These are phyloP conservation scores for Ammodytes dubius DNA, from an alignment of 2,113 vertebrate genomes.

Conservation along the genomic window DNA sequence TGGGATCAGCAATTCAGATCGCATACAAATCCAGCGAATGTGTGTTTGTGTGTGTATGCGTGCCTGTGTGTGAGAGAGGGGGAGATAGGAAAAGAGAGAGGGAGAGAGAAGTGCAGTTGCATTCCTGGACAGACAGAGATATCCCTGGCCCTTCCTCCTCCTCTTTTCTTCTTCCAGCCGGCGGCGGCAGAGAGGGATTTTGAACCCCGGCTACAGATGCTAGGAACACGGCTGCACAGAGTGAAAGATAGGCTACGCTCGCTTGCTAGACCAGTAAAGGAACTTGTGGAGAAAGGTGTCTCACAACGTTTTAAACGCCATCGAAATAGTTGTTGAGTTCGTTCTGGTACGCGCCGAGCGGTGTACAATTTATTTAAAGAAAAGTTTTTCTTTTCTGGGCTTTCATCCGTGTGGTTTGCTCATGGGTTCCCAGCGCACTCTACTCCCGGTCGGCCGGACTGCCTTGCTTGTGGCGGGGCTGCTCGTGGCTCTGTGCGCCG, in stretches of 20 bases:
- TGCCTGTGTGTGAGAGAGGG: slow-evolving; percentile 17
- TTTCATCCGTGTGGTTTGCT: slow-evolving; percentile 47
- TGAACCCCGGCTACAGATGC: slow-evolving; percentile 74
- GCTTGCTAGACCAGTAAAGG: slow-evolving; percentile 28
- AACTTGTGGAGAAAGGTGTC: slow-evolving; percentile 61
- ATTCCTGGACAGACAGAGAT: slow-evolving; percentile 81
- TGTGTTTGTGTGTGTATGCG: slow-evolving; percentile 26
- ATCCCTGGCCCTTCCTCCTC: slow-evolving; percentile 69
- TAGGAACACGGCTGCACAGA: slow-evolving; percentile 55
- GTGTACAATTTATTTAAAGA: neutral
- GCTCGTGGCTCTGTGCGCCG: slow-evolving; percentile 77
- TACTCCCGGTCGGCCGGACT: slow-evolving; percentile 63
- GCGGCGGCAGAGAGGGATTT: slow-evolving; percentile 79
- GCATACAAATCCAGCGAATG: slow-evolving; percentile 86
- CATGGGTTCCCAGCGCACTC: slow-evolving; percentile 75
- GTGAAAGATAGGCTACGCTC: slow-evolving; percentile 3
- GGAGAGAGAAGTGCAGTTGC: slow-evolving; percentile 65
- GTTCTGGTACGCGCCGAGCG: neutral
- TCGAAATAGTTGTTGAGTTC: slow-evolving; percentile 42
- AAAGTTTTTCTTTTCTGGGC: slow-evolving; percentile 61
- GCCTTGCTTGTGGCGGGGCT: slow-evolving; percentile 77
- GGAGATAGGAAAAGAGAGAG: slow-evolving; percentile 45
- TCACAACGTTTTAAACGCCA: slow-evolving; percentile 11
- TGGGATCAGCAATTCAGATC: slow-evolving; percentile 92
- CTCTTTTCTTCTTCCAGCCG: slow-evolving; percentile 73